phyloP scores from a whole-genome alignment of 2,888 invertebrate species.

The Drosophila trichaetosa region DNA sequence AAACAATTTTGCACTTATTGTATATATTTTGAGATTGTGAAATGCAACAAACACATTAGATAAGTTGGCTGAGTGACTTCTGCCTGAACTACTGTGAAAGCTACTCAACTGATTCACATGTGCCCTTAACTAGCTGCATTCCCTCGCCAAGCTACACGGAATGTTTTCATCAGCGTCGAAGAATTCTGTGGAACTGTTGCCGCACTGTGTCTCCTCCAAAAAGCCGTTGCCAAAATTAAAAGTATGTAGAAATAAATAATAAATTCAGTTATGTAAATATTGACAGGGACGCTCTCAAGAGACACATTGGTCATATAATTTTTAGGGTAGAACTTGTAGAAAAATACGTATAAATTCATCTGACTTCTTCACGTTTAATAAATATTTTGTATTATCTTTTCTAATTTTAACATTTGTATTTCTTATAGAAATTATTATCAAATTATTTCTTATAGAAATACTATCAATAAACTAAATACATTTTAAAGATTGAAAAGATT shows the following conservation, averaged over 20 bases:
- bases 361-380: neutral
- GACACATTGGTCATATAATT: neutral
- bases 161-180: conserved; percentile 19
- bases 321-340: neutral
- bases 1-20: conserved; percentile 27
- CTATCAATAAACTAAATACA: neutral
- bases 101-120: conserved; percentile 10
- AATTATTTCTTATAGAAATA: neutral
- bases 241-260: neutral
- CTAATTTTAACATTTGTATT: neutral
- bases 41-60: conserved; percentile 34
- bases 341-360: no score
- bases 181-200: conserved; percentile 57
- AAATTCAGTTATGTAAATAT: neutral
- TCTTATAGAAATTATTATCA: neutral
- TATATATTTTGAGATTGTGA: conserved; percentile 52
- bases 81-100: conserved; percentile 10
- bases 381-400: neutral
- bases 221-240: neutral
- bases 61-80: neutral
- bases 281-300: neutral
- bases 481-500: neutral
- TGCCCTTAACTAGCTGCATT: conserved; percentile 16
- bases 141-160: conserved; percentile 3
- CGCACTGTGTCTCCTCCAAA: neutral